A percentile compares a stretch with the other conserved stretches of the same genome.
phyloP scores from a whole-genome alignment of 1,140 invertebrate genomes.

The Cotesia vestalis region DNA sequence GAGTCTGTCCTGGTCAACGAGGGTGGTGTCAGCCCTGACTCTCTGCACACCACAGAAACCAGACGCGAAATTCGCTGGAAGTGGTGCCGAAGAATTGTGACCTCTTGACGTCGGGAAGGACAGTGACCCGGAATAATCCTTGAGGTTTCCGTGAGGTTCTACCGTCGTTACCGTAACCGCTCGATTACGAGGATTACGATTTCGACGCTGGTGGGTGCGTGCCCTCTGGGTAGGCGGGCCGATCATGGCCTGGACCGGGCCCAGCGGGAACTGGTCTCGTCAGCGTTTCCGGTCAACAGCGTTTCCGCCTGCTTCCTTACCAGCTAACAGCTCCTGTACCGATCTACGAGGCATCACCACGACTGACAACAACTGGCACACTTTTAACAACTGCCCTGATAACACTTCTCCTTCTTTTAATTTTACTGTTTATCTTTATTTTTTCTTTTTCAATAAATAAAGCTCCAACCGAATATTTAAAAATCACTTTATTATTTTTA shows the following conservation, averaged over 20 bases:
- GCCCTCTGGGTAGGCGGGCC: constrained; percentile 40
- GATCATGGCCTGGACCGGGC: constrained; percentile 43
- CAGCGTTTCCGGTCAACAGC: constrained; percentile 39
- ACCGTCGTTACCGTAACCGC: not conserved
- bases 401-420: not conserved
- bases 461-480: not conserved
- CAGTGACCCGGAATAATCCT: constrained; percentile 14
- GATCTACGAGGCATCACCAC: constrained; percentile 39
- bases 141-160: constrained; percentile 19
- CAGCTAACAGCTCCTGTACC: constrained; percentile 23
- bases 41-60: not conserved
- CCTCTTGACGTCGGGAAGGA: constrained; percentile 1
- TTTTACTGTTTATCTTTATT: not conserved
- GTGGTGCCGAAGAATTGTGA: not conserved
- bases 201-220: constrained; percentile 36
- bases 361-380: constrained; percentile 1
- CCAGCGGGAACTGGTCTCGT: constrained; percentile 43
- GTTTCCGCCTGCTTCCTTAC: constrained; percentile 31
- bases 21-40: not conserved
- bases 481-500: too few relatives aligned
- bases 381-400: not conserved
- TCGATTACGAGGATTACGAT: constrained; percentile 6
- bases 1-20: not conserved
- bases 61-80: too few relatives aligned
- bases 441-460: not conserved